Conservation (phyloP, 2,797 vertebrate species). For the Poecile montanus region DNA sequence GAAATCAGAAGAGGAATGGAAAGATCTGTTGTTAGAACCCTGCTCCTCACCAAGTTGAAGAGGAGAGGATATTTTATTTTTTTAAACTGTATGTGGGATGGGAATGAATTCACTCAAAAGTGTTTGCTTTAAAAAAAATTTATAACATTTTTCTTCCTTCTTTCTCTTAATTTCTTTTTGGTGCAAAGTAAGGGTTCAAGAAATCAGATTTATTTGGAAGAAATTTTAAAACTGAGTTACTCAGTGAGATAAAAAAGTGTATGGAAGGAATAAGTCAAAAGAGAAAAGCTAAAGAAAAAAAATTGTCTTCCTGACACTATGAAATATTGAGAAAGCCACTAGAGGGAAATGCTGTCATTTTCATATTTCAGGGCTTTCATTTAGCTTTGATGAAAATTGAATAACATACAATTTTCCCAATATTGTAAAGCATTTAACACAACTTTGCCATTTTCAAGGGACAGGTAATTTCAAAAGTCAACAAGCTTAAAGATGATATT, state of each 20-base stretch:
- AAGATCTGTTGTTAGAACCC: not conserved
- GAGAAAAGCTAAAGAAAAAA: not conserved
- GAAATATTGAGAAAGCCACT: conserved; percentile 14
- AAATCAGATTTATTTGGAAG: not conserved
- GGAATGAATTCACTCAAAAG: not conserved
- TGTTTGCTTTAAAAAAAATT: not conserved
- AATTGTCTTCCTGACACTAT: not conserved
- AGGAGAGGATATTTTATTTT: not conserved
- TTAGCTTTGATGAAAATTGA: conserved; percentile 19
- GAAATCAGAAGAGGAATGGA: not conserved
- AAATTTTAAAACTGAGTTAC: not conserved
- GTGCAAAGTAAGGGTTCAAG: not conserved
- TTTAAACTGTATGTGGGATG: accelerated
- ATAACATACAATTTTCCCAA: conserved; percentile 7
- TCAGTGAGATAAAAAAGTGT: not conserved
- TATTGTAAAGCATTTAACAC: conserved; percentile 10
- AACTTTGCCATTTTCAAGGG: not conserved
- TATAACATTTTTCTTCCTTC: not conserved
- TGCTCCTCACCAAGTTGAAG: accelerated
- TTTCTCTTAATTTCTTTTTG: not conserved
- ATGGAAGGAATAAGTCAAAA: not conserved
- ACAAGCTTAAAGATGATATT: conserved; percentile 23
- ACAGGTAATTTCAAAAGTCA: conserved; percentile 53
- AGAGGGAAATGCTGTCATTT: conserved; percentile 53
- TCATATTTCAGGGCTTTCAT: conserved; percentile 31